Percentiles rank a stretch among this genome's conserved stretches.
phyloP scores from a whole-genome alignment of 2,888 invertebrate genomes.

The Cheilosia urbana region DNA sequence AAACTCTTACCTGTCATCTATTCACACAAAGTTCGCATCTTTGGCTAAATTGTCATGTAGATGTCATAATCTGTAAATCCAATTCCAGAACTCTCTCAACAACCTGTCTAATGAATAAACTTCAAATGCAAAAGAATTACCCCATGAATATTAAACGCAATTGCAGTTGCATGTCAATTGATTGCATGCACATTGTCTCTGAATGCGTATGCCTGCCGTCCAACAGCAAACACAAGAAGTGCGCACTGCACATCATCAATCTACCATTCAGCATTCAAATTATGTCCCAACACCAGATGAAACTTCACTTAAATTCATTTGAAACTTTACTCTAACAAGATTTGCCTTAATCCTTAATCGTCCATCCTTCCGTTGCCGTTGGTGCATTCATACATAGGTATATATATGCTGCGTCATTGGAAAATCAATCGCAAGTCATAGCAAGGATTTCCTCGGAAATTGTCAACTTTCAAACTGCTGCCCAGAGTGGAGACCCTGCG shows the following conservation, averaged over 20 bases:
- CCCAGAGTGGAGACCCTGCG: slow-evolving; percentile 1
- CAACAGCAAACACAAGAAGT: not conserved
- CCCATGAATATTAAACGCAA: slow-evolving; percentile 68
- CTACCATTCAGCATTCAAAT: slow-evolving; percentile 50
- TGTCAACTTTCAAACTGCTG: slow-evolving; percentile 41
- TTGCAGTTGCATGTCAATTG: slow-evolving; percentile 62
- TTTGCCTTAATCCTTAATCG: slow-evolving; percentile 60
- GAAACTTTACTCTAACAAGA: slow-evolving; percentile 64
- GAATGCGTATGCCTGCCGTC: not conserved
- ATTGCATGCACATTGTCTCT: slow-evolving; percentile 40
- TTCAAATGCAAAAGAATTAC: slow-evolving; percentile 52
- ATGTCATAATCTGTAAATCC: slow-evolving; percentile 32
- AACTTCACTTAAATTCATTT: slow-evolving; percentile 66
- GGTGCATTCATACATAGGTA: not conserved
- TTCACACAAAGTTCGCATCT: not conserved
- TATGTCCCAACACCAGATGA: slow-evolving; percentile 32
- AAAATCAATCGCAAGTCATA: slow-evolving; percentile 55
- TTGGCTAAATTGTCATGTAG: slow-evolving; percentile 21
- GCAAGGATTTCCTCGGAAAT: slow-evolving; percentile 38
- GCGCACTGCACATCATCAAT: slow-evolving; percentile 51
- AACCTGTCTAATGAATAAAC: slow-evolving; percentile 40
- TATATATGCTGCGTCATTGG: not conserved
- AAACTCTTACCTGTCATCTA: no score
- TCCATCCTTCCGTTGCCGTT: slow-evolving; percentile 12
- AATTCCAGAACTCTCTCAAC: not conserved